phyloP scores from a whole-genome alignment of 2,888 invertebrate species.

The Romanomermis culicivorax region DNA sequence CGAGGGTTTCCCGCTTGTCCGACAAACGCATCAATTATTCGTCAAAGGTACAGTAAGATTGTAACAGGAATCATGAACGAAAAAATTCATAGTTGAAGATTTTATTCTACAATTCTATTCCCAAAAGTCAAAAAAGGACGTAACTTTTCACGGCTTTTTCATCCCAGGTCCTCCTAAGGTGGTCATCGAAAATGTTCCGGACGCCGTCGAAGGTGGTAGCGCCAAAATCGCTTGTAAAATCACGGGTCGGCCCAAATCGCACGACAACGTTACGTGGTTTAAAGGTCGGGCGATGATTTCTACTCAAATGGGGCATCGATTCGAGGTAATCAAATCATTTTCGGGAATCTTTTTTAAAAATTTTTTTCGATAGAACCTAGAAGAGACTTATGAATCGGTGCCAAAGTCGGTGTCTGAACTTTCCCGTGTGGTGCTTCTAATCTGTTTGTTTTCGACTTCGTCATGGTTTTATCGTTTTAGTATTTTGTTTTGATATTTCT shows the following conservation, averaged over 20 bases:
- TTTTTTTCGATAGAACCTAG: too few relatives aligned
- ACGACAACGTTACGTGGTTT: not conserved
- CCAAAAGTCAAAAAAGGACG: too few relatives aligned
- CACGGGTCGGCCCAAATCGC: conserved; percentile 1
- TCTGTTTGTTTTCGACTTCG: too few relatives aligned
- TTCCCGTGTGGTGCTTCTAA: too few relatives aligned
- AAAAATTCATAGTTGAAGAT: too few relatives aligned
- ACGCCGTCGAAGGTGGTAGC: not conserved
- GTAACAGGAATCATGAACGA: too few relatives aligned
- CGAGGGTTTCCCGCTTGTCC: conserved; percentile 16
- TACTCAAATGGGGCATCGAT: not conserved
- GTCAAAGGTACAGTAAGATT: not conserved
- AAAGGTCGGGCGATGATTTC: not conserved
- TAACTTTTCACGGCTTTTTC: not conserved
- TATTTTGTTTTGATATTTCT: too few relatives aligned
- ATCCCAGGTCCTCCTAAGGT: conserved; percentile 1
- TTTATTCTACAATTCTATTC: too few relatives aligned
- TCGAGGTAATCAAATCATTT: not conserved
- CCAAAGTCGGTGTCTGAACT: too few relatives aligned
- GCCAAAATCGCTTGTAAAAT: conserved; percentile 3
- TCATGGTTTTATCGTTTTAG: too few relatives aligned
- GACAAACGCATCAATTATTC: not conserved
- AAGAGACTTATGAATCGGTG: too few relatives aligned
- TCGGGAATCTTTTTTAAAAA: too few relatives aligned
- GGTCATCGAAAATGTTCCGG: not conserved